Evolutionary conservation across 2,888 invertebrate genomes (phyloP), one percentile per base, ranked within the genome.

Genomic region (Brachynemurus nebulosus): DNA sequence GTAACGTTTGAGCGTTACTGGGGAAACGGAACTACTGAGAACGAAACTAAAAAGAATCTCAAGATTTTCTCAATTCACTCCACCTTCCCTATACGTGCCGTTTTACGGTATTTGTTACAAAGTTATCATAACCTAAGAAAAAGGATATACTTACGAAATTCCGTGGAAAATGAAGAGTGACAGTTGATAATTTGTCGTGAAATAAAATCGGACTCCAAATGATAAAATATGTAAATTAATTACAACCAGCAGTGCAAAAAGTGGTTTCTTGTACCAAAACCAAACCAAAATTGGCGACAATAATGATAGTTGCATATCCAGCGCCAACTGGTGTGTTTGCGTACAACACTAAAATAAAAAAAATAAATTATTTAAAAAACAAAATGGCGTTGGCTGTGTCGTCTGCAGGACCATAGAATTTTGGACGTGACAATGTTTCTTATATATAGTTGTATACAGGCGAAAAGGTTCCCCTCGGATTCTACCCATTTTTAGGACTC

Each of bases 291-390:
- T 56, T 1, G 81, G 77, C 12, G 78, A 75, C 3, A 80, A 52
- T 40, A 80, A 60, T 8, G 78, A 79, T 8, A 84, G 65, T 59
- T 84, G 84, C 70, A 83, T 74, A 56, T 84, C 83, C 52, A 84
- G 56, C 0, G 83, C 82, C 49, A 83, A 58, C 54, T 82, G 82
- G 57, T 84, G 78, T 0, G 81, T 80, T 62, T 81, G 80, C 1
- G 81, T 76, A 17, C 82, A 81, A 55, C 84, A 85, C 84, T 84
- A 61, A 9, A 63, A 64, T 21, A 48, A 37, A 39, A 39, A 11
- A 39, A 20, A 39, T 12, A 20, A 11, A 9, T 18, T 36, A 2
- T 36, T 36, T 17, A 36, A 17, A 16, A 14, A 36, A 36, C 17
- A 14, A 3, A 17, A 17, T 3, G 14, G 12, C 3, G 27, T 3